Evolutionary conservation across 35 echinoderm and acorn worm species (phyloP).

Genomic region (Heliocidaris tuberculata): DNA sequence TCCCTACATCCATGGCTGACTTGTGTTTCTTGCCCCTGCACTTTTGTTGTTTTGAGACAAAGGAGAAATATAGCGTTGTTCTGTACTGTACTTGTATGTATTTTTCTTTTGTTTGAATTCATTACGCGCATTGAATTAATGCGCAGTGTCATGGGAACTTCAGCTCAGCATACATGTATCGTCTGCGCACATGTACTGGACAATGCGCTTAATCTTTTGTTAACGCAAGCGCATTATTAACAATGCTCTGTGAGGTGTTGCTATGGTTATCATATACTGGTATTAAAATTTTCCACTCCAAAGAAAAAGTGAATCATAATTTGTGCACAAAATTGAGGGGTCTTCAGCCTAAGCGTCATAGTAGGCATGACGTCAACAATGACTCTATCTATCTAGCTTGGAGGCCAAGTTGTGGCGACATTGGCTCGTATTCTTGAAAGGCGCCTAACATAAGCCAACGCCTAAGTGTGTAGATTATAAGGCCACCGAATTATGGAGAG

Average conservation of each 20-base stretch:
- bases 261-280: not conserved
- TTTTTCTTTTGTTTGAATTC: not conserved
- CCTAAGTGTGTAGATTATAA: no score
- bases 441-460: no score
- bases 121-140: not conserved
- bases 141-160: not conserved
- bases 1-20: not conserved
- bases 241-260: not conserved
- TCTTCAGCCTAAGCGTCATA: not conserved
- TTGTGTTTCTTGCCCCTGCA: not conserved
- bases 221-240: not conserved
- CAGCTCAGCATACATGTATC: not conserved
- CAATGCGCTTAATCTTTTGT: not conserved
- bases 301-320: no score
- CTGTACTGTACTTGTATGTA: not conserved
- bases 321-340: no score
- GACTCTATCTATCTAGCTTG: no score
- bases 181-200: not conserved
- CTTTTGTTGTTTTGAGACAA: not conserved
- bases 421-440: no score
- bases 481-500: no score
- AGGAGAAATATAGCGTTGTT: not conserved
- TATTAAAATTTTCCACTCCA: no score
- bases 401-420: no score
- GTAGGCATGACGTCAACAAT: not conserved